Percentiles rank a stretch among this genome's conserved stretches.
Evolutionary conservation across 2,888 invertebrate species (phyloP).

Genomic region (Lasius fuliginosus): DNA sequence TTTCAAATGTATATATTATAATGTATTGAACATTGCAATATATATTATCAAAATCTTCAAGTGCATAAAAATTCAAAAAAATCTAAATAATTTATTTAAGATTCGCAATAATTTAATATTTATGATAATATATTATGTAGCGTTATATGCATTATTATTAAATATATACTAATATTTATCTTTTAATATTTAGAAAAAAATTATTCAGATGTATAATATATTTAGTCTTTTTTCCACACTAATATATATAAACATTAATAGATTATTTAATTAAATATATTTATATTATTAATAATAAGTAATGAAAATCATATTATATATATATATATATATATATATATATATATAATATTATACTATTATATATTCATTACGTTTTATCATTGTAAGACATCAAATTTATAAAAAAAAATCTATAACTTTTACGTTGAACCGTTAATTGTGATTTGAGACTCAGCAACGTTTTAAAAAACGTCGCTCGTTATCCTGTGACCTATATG

Average conservation of each 20-base stretch:
- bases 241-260: not conserved
- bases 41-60: not conserved
- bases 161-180: not conserved
- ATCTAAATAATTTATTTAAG: not conserved
- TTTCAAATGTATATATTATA: not conserved
- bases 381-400: not conserved
- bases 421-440: slow-evolving; percentile 13
- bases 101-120: not conserved
- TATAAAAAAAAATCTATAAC: not conserved
- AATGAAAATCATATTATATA: not conserved
- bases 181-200: not conserved
- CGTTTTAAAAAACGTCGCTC: not conserved
- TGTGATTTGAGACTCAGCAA: not conserved
- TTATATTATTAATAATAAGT: not conserved
- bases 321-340: too few relatives aligned
- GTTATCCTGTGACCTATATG: slow-evolving; percentile 3
- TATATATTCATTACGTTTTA: not conserved
- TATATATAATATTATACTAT: not conserved
- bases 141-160: not conserved
- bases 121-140: not conserved
- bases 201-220: not conserved
- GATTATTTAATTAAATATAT: not conserved
- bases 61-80: not conserved
- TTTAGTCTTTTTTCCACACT: not conserved
- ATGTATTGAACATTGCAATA: not conserved